These are phyloP conservation scores for Ophioderma brevispina DNA, from an alignment of 35 echinoderm and acorn worm species.

Conservation along the genomic window DNA sequence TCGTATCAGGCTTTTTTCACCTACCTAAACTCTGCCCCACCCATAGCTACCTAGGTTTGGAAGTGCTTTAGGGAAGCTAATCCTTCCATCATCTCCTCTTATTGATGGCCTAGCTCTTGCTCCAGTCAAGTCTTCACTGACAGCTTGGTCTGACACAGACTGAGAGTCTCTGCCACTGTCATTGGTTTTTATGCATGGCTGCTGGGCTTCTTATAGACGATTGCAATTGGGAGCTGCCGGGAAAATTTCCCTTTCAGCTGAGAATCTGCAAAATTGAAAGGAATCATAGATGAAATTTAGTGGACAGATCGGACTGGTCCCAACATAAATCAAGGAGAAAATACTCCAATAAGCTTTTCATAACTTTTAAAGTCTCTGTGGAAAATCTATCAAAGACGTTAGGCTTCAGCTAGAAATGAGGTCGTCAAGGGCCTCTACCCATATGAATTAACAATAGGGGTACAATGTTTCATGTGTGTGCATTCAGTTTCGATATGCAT, in stretches of 20 bases:
- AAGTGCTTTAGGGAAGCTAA: slow-evolving; percentile 40
- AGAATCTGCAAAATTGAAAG: slow-evolving; percentile 33
- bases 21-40: too few relatives aligned
- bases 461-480: too few relatives aligned
- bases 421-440: too few relatives aligned
- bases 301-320: too few relatives aligned
- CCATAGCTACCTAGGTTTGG: slow-evolving; percentile 48
- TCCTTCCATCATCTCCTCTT: slow-evolving; percentile 1
- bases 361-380: too few relatives aligned
- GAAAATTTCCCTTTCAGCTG: slow-evolving; percentile 68
- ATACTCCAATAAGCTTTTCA: too few relatives aligned
- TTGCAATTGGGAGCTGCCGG: slow-evolving; percentile 58
- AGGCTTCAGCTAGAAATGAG: too few relatives aligned
- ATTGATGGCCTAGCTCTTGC: background rate
- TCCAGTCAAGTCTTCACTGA: background rate
- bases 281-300: background rate
- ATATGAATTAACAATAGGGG: too few relatives aligned
- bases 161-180: slow-evolving; percentile 71
- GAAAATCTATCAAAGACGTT: too few relatives aligned
- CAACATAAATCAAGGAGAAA: too few relatives aligned
- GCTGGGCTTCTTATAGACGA: slow-evolving; percentile 53
- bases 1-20: too few relatives aligned
- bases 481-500: too few relatives aligned
- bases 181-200: background rate
- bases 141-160: slow-evolving; percentile 37